A percentile compares a stretch with the other conserved stretches of the same genome.
Evolutionary conservation across 2,113 vertebrate species (phyloP).

Genomic region (Melanerpes aurifrons): DNA sequence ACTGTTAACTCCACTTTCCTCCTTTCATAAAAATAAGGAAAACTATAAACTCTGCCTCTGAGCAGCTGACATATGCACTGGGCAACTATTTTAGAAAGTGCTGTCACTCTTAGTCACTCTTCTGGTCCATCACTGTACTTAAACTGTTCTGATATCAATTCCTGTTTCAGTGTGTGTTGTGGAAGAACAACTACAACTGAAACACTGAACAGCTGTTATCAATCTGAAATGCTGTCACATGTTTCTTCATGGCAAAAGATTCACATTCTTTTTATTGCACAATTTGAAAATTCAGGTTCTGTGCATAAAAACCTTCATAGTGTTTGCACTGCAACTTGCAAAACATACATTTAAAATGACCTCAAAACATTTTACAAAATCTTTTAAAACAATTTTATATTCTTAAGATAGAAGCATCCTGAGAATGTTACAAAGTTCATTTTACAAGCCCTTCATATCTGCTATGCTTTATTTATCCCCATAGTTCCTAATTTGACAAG

Average conservation of each 20-base stretch:
- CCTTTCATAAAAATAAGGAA: not conserved
- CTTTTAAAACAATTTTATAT: slow-evolving; percentile 74
- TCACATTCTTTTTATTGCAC: slow-evolving; percentile 75
- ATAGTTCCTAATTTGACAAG: slow-evolving; percentile 72
- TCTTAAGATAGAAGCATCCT: slow-evolving; percentile 82
- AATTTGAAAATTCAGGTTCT: slow-evolving; percentile 65
- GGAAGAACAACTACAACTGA: slow-evolving; percentile 55
- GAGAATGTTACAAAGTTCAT: slow-evolving; percentile 81
- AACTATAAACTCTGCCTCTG: not conserved
- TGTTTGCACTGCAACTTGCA: slow-evolving; percentile 67
- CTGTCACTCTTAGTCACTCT: slow-evolving; percentile 2
- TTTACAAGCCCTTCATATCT: slow-evolving; percentile 82
- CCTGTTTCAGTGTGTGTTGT: slow-evolving; percentile 46
- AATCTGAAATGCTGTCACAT: slow-evolving; percentile 54
- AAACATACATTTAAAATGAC: slow-evolving; percentile 77
- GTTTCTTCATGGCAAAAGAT: slow-evolving; percentile 65
- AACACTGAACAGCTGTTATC: slow-evolving; percentile 58
- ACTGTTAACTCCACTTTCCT: not conserved
- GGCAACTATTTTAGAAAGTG: not conserved
- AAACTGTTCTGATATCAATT: slow-evolving; percentile 36
- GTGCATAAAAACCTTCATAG: slow-evolving; percentile 72
- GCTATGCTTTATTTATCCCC: slow-evolving; percentile 76
- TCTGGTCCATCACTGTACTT: slow-evolving; percentile 57
- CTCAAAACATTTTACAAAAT: slow-evolving; percentile 81
- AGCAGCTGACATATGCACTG: not conserved